Conservation (phyloP, 2,797 vertebrate species). For the Pangasius macronema region DNA sequence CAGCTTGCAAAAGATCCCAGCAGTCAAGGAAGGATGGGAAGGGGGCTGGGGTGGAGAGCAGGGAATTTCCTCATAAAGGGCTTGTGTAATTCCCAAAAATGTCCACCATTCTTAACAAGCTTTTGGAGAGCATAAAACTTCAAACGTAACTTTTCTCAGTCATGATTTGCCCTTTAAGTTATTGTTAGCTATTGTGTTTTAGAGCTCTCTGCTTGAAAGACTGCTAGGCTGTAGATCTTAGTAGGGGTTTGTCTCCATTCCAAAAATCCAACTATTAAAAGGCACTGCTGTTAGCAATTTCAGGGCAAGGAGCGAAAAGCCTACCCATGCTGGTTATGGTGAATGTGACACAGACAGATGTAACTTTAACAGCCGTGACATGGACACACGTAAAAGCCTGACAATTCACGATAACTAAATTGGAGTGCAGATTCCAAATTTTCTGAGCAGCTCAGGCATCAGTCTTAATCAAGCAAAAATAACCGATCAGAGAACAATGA, state of each 20-base stretch:
- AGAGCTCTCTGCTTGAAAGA: conserved; percentile 13
- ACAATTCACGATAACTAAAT: neutral
- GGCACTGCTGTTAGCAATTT: conserved; percentile 38
- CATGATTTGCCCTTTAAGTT: conserved; percentile 27
- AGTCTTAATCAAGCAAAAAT: neutral
- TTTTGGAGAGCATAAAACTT: conserved; percentile 29
- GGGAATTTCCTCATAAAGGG: conserved; percentile 73
- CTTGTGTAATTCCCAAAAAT: conserved; percentile 46
- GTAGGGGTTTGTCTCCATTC: conserved; percentile 27
- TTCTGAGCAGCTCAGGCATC: neutral
- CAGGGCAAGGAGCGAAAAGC: conserved; percentile 28
- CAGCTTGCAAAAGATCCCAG: conserved; percentile 79
- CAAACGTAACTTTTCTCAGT: neutral
- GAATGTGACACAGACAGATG: conserved; percentile 22
- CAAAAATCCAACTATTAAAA: conserved; percentile 31
- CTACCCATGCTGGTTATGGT: conserved; percentile 17
- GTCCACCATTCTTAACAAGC: conserved; percentile 22
- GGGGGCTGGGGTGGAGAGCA: conserved; percentile 53
- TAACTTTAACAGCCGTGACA: conserved; percentile 4
- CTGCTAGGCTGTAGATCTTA: conserved; percentile 21
- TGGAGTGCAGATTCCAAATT: neutral
- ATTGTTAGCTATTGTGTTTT: conserved; percentile 27
- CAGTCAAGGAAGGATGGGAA: conserved; percentile 71
- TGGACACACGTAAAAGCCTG: conserved; percentile 3
- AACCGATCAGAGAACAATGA: neutral